Evolutionary conservation across 2,888 invertebrate genomes (phyloP).

Genomic region (Volucella zonaria): DNA sequence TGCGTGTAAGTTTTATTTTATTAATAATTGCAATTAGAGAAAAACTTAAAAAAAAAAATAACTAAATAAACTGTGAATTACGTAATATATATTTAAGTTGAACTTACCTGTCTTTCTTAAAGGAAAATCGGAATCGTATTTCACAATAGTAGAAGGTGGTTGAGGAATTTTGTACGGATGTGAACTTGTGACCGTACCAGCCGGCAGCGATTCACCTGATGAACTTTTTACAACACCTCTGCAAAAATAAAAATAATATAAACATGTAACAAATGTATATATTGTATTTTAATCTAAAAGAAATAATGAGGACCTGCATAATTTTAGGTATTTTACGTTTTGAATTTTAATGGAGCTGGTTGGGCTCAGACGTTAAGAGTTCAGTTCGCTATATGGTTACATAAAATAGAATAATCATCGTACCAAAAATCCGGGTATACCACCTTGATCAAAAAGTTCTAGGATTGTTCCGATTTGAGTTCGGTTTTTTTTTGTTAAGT

Average conservation of each 20-base stretch:
- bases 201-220: constrained; percentile 86
- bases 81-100: neutral
- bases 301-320: neutral
- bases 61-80: neutral
- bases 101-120: constrained; percentile 95
- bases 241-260: constrained; percentile 63
- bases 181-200: constrained; percentile 85
- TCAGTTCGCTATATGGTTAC: too few relatives aligned
- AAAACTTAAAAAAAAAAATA: constrained; percentile 32
- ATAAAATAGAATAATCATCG: too few relatives aligned
- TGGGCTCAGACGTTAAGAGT: too few relatives aligned
- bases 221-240: constrained; percentile 87
- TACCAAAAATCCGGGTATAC: too few relatives aligned
- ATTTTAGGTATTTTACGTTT: too few relatives aligned
- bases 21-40: constrained; percentile 59
- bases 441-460: too few relatives aligned
- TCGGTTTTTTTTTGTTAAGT: too few relatives aligned
- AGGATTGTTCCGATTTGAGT: too few relatives aligned
- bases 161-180: constrained; percentile 89
- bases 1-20: constrained; percentile 50
- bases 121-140: constrained; percentile 90
- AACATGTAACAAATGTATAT: neutral
- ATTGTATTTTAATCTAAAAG: neutral
- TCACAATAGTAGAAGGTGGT: constrained; percentile 83
- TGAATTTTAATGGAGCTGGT: too few relatives aligned